A percentile compares a stretch with the other conserved stretches of the same genome.
Conservation (phyloP, 1,140 invertebrate genomes). For the Atta texana region DNA sequence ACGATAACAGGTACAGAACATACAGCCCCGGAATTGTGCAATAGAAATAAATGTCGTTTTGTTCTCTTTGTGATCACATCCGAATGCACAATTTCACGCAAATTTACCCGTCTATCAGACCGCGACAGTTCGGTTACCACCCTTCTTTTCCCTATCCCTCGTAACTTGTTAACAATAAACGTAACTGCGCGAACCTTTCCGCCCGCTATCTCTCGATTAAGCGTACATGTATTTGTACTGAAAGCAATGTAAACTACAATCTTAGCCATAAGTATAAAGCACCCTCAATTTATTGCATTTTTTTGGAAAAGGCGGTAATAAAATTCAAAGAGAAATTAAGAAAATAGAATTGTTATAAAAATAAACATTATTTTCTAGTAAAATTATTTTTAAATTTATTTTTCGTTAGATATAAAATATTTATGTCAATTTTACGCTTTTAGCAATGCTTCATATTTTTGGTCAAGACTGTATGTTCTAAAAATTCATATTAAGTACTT, state of each 20-base stretch:
- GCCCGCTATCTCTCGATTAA: not conserved
- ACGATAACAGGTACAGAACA: constrained; percentile 20
- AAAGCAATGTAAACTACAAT: not conserved
- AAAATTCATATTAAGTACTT: not conserved
- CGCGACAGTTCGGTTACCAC: constrained; percentile 23
- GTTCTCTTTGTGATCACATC: constrained; percentile 19
- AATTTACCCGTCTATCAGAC: constrained; percentile 20
- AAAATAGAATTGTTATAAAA: too few relatives aligned
- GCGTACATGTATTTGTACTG: not conserved
- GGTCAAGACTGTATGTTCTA: not conserved
- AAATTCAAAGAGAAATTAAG: too few relatives aligned
- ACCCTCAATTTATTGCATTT: too few relatives aligned
- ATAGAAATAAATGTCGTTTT: constrained; percentile 50
- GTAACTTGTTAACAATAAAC: not conserved
- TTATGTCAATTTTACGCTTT: too few relatives aligned
- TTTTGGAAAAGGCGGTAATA: too few relatives aligned
- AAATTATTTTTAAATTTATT: too few relatives aligned
- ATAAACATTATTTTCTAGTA: too few relatives aligned
- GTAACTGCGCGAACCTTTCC: not conserved
- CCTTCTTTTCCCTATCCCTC: not conserved
- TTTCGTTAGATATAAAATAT: too few relatives aligned
- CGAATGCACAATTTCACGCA: constrained; percentile 46
- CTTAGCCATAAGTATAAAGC: too few relatives aligned
- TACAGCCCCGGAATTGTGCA: constrained; percentile 45
- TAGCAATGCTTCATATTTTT: too few relatives aligned